Percentiles rank a stretch among this genome's conserved stretches.
phyloP scores from a whole-genome alignment of 2,888 invertebrate species.

The Isotomurus palustris region DNA sequence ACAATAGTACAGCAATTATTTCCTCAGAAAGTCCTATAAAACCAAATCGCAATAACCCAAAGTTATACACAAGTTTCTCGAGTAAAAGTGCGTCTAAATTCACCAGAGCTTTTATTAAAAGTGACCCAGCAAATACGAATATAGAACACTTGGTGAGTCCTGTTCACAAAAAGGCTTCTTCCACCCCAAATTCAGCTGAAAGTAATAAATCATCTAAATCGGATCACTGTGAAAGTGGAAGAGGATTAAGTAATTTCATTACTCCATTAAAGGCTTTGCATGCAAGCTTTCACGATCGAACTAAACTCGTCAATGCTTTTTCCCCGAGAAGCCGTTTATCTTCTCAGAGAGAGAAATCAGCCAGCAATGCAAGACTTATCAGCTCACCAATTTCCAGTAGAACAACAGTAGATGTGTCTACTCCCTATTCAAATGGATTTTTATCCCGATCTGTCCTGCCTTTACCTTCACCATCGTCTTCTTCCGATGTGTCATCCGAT shows the following conservation, averaged over 20 bases:
- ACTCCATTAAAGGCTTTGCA: conserved; percentile 40
- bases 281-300: conserved; percentile 38
- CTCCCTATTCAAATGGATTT: not conserved
- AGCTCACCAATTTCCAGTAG: not conserved
- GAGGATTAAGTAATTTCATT: conserved; percentile 30
- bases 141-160: conserved; percentile 40
- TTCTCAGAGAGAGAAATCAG: conserved; percentile 31
- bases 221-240: conserved; percentile 3
- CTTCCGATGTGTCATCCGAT: not conserved
- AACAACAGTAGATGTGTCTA: not conserved
- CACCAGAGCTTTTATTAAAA: conserved; percentile 32
- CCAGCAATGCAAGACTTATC: conserved; percentile 26
- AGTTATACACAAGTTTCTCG: conserved; percentile 42
- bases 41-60: conserved; percentile 29
- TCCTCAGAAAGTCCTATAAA: conserved; percentile 15
- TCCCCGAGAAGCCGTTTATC: conserved; percentile 30
- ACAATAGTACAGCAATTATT: conserved; percentile 23
- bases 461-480: not conserved
- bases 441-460: not conserved
- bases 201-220: conserved; percentile 10
- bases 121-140: conserved; percentile 43
- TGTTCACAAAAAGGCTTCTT: not conserved
- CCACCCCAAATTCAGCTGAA: conserved; percentile 19
- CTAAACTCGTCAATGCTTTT: conserved; percentile 36
- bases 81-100: conserved; percentile 35